These are phyloP conservation scores for Eurois occulta DNA, from an alignment of 2,888 invertebrate species.

Conservation along the genomic window DNA sequence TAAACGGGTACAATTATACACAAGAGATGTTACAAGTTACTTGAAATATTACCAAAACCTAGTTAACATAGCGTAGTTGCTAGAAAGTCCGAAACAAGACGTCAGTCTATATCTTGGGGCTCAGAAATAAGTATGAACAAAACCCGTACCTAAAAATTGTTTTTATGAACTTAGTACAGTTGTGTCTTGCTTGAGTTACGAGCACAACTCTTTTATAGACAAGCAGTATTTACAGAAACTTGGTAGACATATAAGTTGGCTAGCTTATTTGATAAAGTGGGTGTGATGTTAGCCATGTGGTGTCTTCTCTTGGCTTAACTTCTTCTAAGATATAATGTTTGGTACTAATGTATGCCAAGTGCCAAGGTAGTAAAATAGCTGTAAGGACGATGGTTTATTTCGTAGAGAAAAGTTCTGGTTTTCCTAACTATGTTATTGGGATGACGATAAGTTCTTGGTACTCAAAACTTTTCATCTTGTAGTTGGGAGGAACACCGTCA, in stretches of 20 bases:
- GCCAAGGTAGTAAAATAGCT: background rate
- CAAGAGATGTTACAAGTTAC: too few relatives aligned
- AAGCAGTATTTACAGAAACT: slow-evolving; percentile 34
- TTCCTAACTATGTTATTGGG: background rate
- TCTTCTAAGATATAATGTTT: slow-evolving; percentile 1
- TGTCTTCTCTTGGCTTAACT: slow-evolving; percentile 3
- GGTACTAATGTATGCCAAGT: background rate
- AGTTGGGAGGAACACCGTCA: background rate
- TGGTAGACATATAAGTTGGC: slow-evolving; percentile 13
- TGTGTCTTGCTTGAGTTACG: slow-evolving; percentile 16
- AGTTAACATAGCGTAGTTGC: too few relatives aligned
- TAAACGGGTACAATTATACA: too few relatives aligned
- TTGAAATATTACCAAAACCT: too few relatives aligned
- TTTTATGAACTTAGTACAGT: slow-evolving; percentile 12
- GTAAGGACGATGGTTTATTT: background rate
- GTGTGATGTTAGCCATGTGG: slow-evolving; percentile 37
- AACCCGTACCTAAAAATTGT: background rate
- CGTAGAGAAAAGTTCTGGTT: background rate
- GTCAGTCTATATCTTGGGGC: too few relatives aligned
- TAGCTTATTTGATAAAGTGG: slow-evolving; percentile 17
- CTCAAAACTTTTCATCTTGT: background rate
- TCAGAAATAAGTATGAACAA: background rate
- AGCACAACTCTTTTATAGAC: slow-evolving; percentile 46
- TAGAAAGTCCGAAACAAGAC: too few relatives aligned
- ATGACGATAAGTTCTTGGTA: background rate